These are phyloP conservation scores for Pseudochirops cupreus DNA, from an alignment of 2,797 vertebrate genomes.

Conservation along the genomic window DNA sequence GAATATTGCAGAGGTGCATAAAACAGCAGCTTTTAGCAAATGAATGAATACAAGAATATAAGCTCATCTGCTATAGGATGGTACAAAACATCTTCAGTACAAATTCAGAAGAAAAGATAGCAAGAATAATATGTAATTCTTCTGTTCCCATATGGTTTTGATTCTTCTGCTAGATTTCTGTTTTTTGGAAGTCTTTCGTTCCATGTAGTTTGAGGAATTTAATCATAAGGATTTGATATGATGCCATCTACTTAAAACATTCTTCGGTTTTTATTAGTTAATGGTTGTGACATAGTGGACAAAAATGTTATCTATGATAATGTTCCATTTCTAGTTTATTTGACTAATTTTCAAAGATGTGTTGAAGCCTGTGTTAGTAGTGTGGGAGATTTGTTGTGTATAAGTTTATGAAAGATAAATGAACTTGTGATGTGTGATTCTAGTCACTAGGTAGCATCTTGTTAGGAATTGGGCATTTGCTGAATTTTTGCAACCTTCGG, in stretches of 20 bases:
- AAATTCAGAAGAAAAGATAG: background rate
- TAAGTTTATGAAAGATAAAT: background rate
- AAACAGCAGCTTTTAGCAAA: background rate
- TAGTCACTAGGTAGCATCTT: background rate
- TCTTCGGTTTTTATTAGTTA: background rate
- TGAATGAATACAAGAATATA: background rate
- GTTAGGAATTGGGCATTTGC: background rate
- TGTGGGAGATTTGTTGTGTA: background rate
- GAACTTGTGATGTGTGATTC: background rate
- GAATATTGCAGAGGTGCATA: background rate
- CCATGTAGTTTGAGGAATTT: background rate
- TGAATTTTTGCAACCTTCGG: background rate
- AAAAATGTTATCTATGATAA: background rate
- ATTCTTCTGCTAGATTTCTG: background rate
- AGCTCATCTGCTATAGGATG: background rate
- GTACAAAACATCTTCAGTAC: background rate
- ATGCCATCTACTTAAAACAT: background rate
- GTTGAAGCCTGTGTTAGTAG: background rate
- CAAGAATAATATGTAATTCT: background rate
- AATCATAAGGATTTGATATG: background rate
- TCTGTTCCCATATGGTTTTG: background rate
- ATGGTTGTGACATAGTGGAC: background rate
- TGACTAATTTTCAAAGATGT: background rate
- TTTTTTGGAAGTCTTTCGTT: too few species aligned
- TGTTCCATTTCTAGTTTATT: background rate